Percentiles rank a stretch among this genome's conserved stretches.
These are phyloP conservation scores for Scortum barcoo DNA, from an alignment of 2,113 vertebrate species.

Conservation along the genomic window DNA sequence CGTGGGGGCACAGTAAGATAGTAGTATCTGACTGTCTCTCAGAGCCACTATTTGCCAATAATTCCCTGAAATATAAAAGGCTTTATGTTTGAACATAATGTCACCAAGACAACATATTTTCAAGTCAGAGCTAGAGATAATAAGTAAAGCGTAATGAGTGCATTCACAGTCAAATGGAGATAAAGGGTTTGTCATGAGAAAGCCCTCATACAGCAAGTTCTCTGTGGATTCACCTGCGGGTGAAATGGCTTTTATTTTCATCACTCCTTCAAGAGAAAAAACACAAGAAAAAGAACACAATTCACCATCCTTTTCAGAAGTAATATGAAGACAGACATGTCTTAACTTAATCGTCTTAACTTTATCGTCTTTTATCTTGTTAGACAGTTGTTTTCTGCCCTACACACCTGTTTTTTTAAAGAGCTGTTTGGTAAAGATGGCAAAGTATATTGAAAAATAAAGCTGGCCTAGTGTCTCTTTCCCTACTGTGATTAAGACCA, in stretches of 20 bases:
- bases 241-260: constrained; percentile 47
- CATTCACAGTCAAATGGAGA: constrained; percentile 11
- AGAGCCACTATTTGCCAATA: background rate
- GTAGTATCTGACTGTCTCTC: background rate
- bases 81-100: background rate
- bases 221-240: background rate
- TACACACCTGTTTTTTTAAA: constrained; percentile 35
- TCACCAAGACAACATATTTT: constrained; percentile 1
- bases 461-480: constrained; percentile 46
- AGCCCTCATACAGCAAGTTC: background rate
- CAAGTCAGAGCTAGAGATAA: constrained; percentile 18
- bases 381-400: constrained; percentile 23
- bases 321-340: constrained; percentile 8
- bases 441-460: constrained; percentile 53
- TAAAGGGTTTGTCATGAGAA: constrained; percentile 15
- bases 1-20: background rate
- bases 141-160: constrained; percentile 13
- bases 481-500: constrained; percentile 57
- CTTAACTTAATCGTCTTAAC: too few species aligned
- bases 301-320: background rate
- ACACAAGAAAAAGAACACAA: constrained; percentile 29
- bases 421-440: constrained; percentile 40
- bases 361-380: constrained; percentile 11
- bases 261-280: constrained; percentile 39
- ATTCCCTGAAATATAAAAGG: background rate